Base-by-base conservation (phyloP, 2,797 vertebrate species). In the Parauchenoglanis punctatus region DNA sequence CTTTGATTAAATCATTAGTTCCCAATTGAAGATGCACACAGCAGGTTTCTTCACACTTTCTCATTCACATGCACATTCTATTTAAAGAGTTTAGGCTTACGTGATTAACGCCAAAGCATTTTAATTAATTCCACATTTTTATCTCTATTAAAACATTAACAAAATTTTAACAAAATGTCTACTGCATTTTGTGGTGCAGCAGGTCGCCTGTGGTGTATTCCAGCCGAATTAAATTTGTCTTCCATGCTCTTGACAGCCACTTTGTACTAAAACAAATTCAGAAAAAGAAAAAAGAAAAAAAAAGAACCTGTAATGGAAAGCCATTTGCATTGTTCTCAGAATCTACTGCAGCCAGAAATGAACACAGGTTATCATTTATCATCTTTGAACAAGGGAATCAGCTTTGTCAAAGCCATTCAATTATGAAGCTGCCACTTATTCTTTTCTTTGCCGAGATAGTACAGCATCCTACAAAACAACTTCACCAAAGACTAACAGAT, bases 1-100 rank as follows among this genome's bases (percentile, higher is more conserved):
- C 90, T 90, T 90, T 90, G 85, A 91, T 91, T 91, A 89, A 89
- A 91, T 89, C 89, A 91, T 89, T 83, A 86, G 89, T 88, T 88
- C 87, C 83, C 63, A 72, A 56, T 88, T 90, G 86, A 87, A 89
- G 72, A 87, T 75, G 88, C n/a, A 87, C 86, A 78, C 88, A 88
- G 90, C 87, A 85, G 86, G 87, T 84, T 82, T 85, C 76, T 35
- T 84, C 84, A 83, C 86, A 81, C 59, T 59, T 72, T 85, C 40
- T 35, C 81, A 73, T 40, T 83, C 84, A 87, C 87, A 44, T 89
- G 81, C 88, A 85, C 52, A 89, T 86, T 88, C 84, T 87, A 54
- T 89, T 90, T 87, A 89, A 87, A 90, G 44, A 13, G 72, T 49
- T 75, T 52, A 3, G 18, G 23, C 5, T 75, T n/a, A 18, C 58